Conservation (phyloP, 2,888 invertebrate species). For the Synanthedon andrenaeformis region DNA sequence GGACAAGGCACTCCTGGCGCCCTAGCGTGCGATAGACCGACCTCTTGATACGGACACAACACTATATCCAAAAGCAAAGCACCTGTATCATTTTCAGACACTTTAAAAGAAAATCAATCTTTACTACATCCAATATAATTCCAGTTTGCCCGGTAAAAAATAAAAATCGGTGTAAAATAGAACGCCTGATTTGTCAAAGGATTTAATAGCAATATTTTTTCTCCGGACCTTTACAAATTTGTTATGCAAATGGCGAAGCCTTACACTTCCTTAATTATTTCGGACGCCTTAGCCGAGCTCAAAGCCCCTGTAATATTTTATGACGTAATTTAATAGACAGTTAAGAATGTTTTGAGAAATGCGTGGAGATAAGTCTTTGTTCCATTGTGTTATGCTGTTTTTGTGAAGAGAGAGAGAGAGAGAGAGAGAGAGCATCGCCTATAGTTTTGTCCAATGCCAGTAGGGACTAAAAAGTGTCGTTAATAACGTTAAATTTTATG, state of each 20-base stretch:
- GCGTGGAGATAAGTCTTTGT: slow-evolving; percentile 19
- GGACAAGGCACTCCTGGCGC: slow-evolving; percentile 27
- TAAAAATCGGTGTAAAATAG: neutral
- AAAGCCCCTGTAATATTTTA: slow-evolving; percentile 52
- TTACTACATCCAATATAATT: slow-evolving; percentile 1
- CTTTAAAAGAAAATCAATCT: slow-evolving; percentile 15
- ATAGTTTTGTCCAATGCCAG: too few species aligned
- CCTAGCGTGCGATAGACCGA: slow-evolving; percentile 1
- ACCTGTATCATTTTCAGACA: slow-evolving; percentile 12
- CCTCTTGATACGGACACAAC: slow-evolving; percentile 19
- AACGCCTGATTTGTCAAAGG: slow-evolving; percentile 42
- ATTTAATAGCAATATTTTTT: slow-evolving; percentile 43
- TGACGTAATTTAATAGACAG: slow-evolving; percentile 49
- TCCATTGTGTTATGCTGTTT: slow-evolving; percentile 9
- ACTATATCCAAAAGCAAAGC: slow-evolving; percentile 18
- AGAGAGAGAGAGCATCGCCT: too few species aligned
- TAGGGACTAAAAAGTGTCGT: too few species aligned
- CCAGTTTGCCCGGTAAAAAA: neutral
- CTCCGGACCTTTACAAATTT: slow-evolving; percentile 39
- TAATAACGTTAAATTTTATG: too few species aligned
- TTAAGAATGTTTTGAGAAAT: slow-evolving; percentile 30
- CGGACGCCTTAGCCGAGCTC: slow-evolving; percentile 40
- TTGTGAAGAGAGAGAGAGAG: too few species aligned
- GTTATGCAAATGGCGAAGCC: slow-evolving; percentile 54
- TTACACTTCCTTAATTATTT: slow-evolving; percentile 62